phyloP scores from a whole-genome alignment of 2,113 vertebrate species.

The Malurus alboscapulatus region DNA sequence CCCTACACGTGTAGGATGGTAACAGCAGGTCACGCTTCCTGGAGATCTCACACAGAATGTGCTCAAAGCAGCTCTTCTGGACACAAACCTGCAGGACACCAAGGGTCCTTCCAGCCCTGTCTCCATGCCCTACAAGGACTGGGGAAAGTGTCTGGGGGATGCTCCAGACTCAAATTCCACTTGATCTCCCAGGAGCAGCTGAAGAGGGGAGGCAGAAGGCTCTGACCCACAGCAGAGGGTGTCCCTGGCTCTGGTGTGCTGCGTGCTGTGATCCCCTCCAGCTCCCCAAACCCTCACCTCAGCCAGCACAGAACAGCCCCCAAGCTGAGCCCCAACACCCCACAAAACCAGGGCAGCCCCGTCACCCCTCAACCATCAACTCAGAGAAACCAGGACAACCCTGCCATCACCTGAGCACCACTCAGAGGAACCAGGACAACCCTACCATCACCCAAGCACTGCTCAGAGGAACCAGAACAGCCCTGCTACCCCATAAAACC shows the following conservation, averaged over 20 bases:
- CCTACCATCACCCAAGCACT: too few species aligned
- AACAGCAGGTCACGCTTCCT: not conserved
- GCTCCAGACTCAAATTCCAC: not conserved
- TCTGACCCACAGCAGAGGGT: fast-evolving
- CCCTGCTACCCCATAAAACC: fast-evolving
- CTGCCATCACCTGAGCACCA: fast-evolving
- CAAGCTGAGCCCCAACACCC: not conserved
- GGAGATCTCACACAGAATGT: not conserved
- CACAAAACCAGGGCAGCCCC: not conserved
- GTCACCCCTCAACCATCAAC: fast-evolving
- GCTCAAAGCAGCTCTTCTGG: not conserved
- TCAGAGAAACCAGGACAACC: not conserved
- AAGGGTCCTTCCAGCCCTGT: not conserved
- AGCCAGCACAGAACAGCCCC: not conserved
- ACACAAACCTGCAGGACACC: not conserved
- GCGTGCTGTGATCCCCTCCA: fast-evolving
- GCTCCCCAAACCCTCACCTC: not conserved
- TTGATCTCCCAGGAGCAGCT: fast-evolving
- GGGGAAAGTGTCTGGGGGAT: not conserved
- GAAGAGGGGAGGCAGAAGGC: not conserved
- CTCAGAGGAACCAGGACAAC: not conserved
- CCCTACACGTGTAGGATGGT: fast-evolving
- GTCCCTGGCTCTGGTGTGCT: fast-evolving
- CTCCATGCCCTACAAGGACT: not conserved
- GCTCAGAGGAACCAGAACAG: not conserved